Conservation (phyloP, 2,797 vertebrate species). For the Galago senegalensis region DNA sequence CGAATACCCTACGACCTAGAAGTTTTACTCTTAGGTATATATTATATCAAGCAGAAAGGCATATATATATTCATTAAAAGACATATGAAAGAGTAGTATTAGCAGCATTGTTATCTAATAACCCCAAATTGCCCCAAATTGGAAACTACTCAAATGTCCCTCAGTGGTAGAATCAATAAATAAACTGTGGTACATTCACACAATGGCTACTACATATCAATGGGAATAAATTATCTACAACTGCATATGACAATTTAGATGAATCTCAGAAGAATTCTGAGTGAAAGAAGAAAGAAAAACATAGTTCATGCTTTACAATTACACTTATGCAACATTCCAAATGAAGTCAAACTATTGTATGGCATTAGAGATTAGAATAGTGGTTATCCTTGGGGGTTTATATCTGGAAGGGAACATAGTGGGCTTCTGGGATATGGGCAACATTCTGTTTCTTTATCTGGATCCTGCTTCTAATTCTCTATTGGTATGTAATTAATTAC, state of each 20-base stretch:
- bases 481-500: not conserved
- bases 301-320: not conserved
- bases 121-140: not conserved
- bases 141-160: not conserved
- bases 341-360: not conserved
- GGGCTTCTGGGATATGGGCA: not conserved
- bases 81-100: not conserved
- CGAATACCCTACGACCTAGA: not conserved
- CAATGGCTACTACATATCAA: not conserved
- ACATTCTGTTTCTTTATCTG: conserved; percentile 23
- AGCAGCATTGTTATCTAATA: not conserved
- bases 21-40: not conserved
- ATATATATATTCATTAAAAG: not conserved
- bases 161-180: not conserved
- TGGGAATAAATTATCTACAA: conserved; percentile 17
- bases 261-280: not conserved
- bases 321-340: conserved; percentile 33
- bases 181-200: not conserved
- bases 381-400: not conserved
- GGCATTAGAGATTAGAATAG: conserved; percentile 25
- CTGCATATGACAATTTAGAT: not conserved
- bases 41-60: not conserved
- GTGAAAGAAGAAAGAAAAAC: not conserved
- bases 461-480: not conserved
- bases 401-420: not conserved